Percentiles rank a stretch among this genome's conserved stretches.
Conservation (phyloP, 2,113 vertebrate genomes). For the Pelvicachromis taeniatus region DNA sequence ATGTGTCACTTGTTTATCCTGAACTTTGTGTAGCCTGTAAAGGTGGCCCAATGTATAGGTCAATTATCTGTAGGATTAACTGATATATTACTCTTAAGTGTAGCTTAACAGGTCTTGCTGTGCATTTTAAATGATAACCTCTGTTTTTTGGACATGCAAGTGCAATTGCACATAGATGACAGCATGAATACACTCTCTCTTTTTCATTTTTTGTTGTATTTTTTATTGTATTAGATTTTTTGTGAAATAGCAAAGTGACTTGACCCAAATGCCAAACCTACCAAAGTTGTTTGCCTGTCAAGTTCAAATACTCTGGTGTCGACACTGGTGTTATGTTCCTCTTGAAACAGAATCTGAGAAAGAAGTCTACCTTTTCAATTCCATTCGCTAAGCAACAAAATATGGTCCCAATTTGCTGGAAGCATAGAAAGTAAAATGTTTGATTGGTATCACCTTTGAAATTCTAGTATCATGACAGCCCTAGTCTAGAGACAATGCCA, state of each 20-base stretch:
- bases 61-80: too few species aligned
- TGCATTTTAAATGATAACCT: too few species aligned
- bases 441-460: background rate
- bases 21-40: too few species aligned
- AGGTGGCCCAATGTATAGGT: too few species aligned
- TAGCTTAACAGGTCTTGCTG: too few species aligned
- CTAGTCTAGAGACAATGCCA: background rate
- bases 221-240: background rate
- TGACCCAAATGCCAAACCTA: background rate
- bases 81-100: too few species aligned
- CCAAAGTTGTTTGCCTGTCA: background rate
- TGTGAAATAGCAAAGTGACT: background rate
- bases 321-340: background rate
- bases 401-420: background rate
- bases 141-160: too few species aligned
- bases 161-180: background rate
- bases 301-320: background rate
- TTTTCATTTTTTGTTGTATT: background rate
- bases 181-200: background rate
- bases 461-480: background rate
- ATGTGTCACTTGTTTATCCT: too few species aligned
- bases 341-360: background rate
- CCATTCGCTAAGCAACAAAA: background rate
- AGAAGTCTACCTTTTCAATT: background rate
- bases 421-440: background rate